A percentile compares a stretch with the other conserved stretches of the same genome.
Evolutionary conservation across 2,113 vertebrate genomes (phyloP).

Genomic region (Callocephalon fimbriatum): DNA sequence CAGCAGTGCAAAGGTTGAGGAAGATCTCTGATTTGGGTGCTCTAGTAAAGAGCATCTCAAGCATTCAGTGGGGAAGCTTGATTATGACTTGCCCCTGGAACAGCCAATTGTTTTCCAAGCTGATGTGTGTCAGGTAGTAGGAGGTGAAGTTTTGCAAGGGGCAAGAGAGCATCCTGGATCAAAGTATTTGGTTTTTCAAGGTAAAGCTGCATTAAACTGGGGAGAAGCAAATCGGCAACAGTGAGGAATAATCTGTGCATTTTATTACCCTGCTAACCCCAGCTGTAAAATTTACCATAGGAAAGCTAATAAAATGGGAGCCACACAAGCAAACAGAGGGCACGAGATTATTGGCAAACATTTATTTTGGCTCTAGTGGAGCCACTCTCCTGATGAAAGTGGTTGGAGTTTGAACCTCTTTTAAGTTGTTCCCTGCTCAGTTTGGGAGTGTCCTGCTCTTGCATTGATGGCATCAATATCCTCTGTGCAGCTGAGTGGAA

Average conservation of each 20-base stretch:
- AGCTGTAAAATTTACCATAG: slow-evolving; percentile 49
- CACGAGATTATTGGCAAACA: slow-evolving; percentile 21
- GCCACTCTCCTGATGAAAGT: slow-evolving; percentile 38
- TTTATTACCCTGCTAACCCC: slow-evolving; percentile 29
- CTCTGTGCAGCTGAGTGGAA: neutral
- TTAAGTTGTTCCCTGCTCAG: neutral
- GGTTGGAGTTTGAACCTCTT: slow-evolving; percentile 34
- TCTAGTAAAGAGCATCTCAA: neutral
- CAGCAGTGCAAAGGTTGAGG: neutral
- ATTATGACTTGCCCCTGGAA: neutral
- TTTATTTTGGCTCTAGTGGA: slow-evolving; percentile 59
- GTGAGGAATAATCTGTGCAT: neutral
- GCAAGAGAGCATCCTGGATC: neutral
- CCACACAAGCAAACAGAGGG: slow-evolving; percentile 26
- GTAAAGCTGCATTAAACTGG: neutral
- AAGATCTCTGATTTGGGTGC: neutral
- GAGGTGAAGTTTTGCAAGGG: neutral
- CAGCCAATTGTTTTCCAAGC: neutral
- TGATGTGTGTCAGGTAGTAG: neutral
- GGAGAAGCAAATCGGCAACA: neutral
- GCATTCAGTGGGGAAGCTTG: neutral
- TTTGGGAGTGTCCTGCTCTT: neutral
- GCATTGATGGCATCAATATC: neutral
- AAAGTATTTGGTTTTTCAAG: neutral
- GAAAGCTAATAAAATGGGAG: slow-evolving; percentile 53